Base-by-base conservation (phyloP, 2,113 vertebrate species). In the Scophthalmus maximus region DNA sequence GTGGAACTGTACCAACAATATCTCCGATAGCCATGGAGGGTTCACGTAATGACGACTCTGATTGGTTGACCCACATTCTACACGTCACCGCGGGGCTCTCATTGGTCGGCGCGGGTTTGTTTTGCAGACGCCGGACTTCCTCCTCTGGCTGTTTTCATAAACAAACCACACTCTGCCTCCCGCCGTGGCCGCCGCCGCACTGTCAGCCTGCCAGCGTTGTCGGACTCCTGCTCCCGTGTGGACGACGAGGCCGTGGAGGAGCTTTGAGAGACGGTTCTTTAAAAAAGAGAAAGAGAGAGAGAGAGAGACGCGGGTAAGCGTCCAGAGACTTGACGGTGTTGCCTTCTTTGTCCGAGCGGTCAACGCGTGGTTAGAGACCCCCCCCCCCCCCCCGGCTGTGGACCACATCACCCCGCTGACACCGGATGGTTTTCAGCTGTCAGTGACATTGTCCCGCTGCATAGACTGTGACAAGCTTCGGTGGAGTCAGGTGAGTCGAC, bases 31-130 rank as follows among this genome's bases (percentile, higher is more conserved):
- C 84, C 80, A 82, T 73, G 68, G 73, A 80, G 47, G 68, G 66
- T 55, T 61, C 69, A n/a, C 25, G 64, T 59, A 66, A 82, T 6
- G 26, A 60, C 5, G 4, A 22, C 6, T 69, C 61, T 83, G 73
- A 92, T 92, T 93, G 92, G 91, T 78, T 92, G 83, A 91, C 87
- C 88, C 87, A 91, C 63, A 87, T 90, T 84, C 75, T 56, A 0
- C 8, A 71, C 65, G 69, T 79, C 73, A 69, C 27, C 47, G 2
- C 10, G 2, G 0, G 8, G 26, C 40, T 77, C 29, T 66, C 17
- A 94, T 94, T 93, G 92, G 93, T 76, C 64, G 40, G 11, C 3
- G 0, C 18, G 34, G 76, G 23, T 90, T 89, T 90, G 91, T 93
- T 93, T 91, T 83, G 88, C 78, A 59, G 65, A 78, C 68, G 42